phyloP scores from a whole-genome alignment of 2,113 vertebrate genomes.

The Gnathonemus echidnorhynchus region DNA sequence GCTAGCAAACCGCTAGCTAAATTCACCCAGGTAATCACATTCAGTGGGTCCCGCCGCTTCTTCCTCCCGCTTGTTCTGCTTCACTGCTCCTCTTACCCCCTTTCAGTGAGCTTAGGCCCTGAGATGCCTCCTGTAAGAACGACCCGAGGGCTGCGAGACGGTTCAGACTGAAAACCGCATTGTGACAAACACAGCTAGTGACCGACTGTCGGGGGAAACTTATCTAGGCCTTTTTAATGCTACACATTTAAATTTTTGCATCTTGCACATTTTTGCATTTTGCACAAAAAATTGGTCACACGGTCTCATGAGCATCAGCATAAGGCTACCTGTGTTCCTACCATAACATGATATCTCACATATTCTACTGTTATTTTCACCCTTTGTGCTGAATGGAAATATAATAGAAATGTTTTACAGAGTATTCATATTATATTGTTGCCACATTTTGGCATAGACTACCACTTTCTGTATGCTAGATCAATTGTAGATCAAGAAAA shows the following conservation, averaged over 20 bases:
- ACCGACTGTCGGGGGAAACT: not conserved
- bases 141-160: not conserved
- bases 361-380: not conserved
- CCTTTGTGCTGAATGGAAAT: not conserved
- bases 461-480: not conserved
- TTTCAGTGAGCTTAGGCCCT: not conserved
- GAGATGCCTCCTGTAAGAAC: not conserved
- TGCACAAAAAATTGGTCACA: not conserved
- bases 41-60: not conserved
- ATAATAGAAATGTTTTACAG: not conserved
- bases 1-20: not conserved
- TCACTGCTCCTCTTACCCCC: not conserved
- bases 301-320: not conserved
- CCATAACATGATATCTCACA: not conserved
- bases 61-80: not conserved
- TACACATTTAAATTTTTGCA: not conserved
- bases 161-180: not conserved
- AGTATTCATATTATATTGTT: not conserved
- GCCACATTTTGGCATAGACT: not conserved
- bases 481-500: not conserved
- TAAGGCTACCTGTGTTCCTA: not conserved
- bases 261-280: too few relatives aligned
- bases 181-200: not conserved
- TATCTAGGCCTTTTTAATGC: not conserved
- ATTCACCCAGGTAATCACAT: not conserved